These are phyloP conservation scores for Heteromormyrus szaboi DNA, from an alignment of 2,797 vertebrate species.

Conservation along the genomic window DNA sequence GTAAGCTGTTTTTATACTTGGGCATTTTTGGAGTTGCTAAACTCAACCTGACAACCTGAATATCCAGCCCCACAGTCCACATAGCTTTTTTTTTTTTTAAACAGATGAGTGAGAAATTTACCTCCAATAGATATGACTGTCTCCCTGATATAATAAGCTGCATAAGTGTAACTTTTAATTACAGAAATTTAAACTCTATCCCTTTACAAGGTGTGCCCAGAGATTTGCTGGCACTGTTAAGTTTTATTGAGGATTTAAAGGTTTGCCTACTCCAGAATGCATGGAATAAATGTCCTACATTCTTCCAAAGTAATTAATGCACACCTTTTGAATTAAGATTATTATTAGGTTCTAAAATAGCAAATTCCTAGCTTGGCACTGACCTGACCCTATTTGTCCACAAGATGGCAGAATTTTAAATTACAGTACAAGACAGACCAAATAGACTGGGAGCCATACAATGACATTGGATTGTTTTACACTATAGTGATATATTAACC, in stretches of 20 bases:
- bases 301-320: not conserved
- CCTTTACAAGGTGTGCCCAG: not conserved
- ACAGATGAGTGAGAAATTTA: not conserved
- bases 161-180: not conserved
- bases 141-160: not conserved
- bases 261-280: constrained; percentile 8
- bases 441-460: constrained; percentile 7
- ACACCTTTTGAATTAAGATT: not conserved
- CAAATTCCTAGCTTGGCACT: not conserved
- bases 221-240: not conserved
- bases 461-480: constrained; percentile 22
- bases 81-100: not conserved
- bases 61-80: not conserved
- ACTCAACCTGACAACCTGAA: not conserved
- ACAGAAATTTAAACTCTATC: not conserved
- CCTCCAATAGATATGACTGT: not conserved
- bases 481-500: constrained; percentile 12
- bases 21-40: not conserved
- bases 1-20: not conserved
- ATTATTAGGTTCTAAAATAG: not conserved
- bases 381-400: not conserved
- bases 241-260: not conserved
- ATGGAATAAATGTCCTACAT: not conserved
- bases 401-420: constrained; percentile 5
- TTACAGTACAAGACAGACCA: not conserved